Evolutionary conservation across 2,113 vertebrate species (phyloP), one percentile per base, ranked within the genome.

Genomic region (Tychaedon coryphoeus): DNA sequence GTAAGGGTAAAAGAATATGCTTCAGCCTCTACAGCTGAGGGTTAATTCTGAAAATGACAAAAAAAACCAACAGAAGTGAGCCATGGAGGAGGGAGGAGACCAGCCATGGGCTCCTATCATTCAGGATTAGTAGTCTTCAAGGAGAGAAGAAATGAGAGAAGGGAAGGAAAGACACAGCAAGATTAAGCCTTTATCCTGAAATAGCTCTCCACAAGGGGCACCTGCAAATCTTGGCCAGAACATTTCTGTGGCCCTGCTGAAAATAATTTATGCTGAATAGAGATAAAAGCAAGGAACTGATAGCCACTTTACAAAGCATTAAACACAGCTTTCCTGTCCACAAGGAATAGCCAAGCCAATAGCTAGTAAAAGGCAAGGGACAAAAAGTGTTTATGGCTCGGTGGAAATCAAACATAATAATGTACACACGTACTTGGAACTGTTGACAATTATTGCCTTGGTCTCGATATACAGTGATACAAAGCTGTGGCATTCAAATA

Each of bases 231-330:
- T 88, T 93, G 85, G 94, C 90, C 93, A 92, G 78, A 85, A 92
- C 9, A 16, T n/a, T 69, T 85, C 78, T 75, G 57, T 62, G 78
- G 66, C 77, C 84, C 93, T 66, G 58, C 57, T 2, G 91, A 93
- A 96, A 93, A 96, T 95, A 95, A 96, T 95, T 91, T 95, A 95
- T 93, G 94, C 91, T 86, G 93, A 95, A 93, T 19, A 93, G 81
- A 96, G 94, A 96, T 95, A 96, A 97, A 97, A 95, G 93, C 62
- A 83, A 95, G 74, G 92, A 95, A 93, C 78, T 82, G 93, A 93
- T 95, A 85, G 85, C 74, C 82, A 93, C 94, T 93, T 94, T 74
- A 96, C 85, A 97, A 95, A 92, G 96, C 77, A 92, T 87, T 96
- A 96, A 94, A 96, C 90, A 95, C 60, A 67, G 94, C 87, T 96